Evolutionary conservation across 2,797 vertebrate genomes (phyloP), one percentile per base, ranked within the genome.

Genomic region (Pseudomugil gertrudae): DNA sequence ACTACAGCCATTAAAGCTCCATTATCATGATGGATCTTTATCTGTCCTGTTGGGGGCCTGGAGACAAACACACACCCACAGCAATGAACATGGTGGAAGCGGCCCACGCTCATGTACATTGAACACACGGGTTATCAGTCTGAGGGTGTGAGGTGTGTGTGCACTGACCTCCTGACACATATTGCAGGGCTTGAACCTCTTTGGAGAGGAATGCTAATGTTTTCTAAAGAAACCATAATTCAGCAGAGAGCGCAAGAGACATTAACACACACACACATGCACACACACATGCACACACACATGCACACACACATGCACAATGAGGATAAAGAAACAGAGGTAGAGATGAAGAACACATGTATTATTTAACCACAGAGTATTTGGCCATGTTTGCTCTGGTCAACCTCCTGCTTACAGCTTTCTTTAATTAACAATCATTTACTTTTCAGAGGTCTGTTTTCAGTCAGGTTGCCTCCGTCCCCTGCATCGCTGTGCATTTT

Each of bases 21-120:
- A 90, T 92, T 90, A 91, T 87, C 78, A 30, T 86, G 81, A 84
- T 79, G 85, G 84, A 90, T 87, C 82, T 76, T 87, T 88, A 91
- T 90, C 89, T 79, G 57, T 29, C 74, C 80, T 84, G 88, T 76
- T 78, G 30, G 72, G 59, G 45, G 43, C 51, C 29, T 35, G 54
- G 45, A 75, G 21, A 67, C 61, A 78, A 52, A 75, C 58, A 78
- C 57, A 70, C 63, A 60, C 65, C 36, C 35, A 62, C 56, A 62
- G 33, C 17, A 38, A 71, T 45, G 24, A 17, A 70, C 40, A 36
- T 21, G 24, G 11, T 19, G 3, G 3, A 58, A 63, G 23, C 10
- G 21, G 30, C 30, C 27, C 32, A 63, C 48, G 56, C 13, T 64
- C 62, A 48, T 27, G 35, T 50, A 40, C 66, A 63, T 38, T 14